Conservation (phyloP, 2,888 invertebrate genomes). For the Ennomos quercinarius region DNA sequence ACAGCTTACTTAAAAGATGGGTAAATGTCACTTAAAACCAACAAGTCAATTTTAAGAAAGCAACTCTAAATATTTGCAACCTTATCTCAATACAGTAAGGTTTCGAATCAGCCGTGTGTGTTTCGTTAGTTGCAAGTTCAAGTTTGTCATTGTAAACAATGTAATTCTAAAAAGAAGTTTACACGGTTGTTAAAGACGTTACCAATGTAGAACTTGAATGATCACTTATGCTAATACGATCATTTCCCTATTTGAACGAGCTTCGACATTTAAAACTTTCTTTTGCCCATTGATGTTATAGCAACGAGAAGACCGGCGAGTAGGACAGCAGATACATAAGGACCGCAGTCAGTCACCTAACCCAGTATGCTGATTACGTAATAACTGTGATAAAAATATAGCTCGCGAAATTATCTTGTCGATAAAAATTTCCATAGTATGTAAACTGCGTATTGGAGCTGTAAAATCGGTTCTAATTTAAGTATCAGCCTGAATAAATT, state of each 20-base stretch:
- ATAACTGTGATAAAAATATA: too few species aligned
- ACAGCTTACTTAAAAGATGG: constrained; percentile 28
- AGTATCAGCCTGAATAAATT: too few species aligned
- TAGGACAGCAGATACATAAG: too few species aligned
- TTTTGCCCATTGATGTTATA: too few species aligned
- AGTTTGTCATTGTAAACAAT: constrained; percentile 21
- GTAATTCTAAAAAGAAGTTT: constrained; percentile 26
- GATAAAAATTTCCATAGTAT: too few species aligned
- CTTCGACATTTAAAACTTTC: too few species aligned
- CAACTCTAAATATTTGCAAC: background rate
- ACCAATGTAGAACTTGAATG: constrained; percentile 35
- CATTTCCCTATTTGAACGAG: background rate
- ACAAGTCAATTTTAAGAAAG: background rate
- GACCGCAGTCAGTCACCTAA: too few species aligned
- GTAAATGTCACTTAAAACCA: constrained; percentile 16
- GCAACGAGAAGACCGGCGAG: too few species aligned
- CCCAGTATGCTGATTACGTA: too few species aligned
- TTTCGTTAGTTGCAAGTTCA: background rate
- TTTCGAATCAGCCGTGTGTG: constrained; percentile 9
- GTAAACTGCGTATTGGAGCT: too few species aligned
- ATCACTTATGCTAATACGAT: constrained; percentile 26
- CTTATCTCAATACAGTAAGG: constrained; percentile 7
- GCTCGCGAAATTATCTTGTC: too few species aligned
- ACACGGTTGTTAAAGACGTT: constrained; percentile 41
- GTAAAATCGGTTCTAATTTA: too few species aligned